Evolutionary conservation across 2,113 vertebrate genomes (phyloP).

Genomic region (Empidonax alnorum): DNA sequence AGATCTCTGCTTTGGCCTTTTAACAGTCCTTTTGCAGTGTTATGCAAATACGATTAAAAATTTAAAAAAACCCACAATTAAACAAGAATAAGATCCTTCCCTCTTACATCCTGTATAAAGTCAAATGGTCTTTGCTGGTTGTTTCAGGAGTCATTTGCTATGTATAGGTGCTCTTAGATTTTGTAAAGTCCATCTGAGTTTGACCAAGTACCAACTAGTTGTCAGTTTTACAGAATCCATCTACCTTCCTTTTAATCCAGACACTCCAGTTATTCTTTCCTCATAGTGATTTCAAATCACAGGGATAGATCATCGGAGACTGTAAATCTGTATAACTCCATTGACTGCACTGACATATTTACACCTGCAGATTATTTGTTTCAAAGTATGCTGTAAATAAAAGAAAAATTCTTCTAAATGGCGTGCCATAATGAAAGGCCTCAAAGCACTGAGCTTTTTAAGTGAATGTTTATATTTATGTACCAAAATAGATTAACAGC

Average conservation of each 20-base stretch:
- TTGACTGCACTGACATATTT: not conserved
- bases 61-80: no score
- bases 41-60: not conserved
- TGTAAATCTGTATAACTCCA: not conserved
- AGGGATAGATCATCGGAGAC: not conserved
- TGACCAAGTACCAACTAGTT: not conserved
- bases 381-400: slow-evolving; percentile 12
- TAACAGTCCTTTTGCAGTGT: not conserved
- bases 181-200: not conserved
- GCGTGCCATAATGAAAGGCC: not conserved
- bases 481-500: not conserved
- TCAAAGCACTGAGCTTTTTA: not conserved
- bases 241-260: not conserved
- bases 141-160: not conserved
- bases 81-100: not conserved
- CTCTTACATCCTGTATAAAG: not conserved
- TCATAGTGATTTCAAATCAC: not conserved
- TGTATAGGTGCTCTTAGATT: fast-evolving
- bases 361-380: not conserved
- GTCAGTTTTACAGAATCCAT: not conserved
- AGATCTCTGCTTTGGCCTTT: not conserved
- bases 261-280: not conserved
- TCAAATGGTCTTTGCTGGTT: not conserved
- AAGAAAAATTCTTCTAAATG: not conserved
- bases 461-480: not conserved